phyloP scores from a whole-genome alignment of 2,113 vertebrate genomes.

The Forbesichthys agassizii region DNA sequence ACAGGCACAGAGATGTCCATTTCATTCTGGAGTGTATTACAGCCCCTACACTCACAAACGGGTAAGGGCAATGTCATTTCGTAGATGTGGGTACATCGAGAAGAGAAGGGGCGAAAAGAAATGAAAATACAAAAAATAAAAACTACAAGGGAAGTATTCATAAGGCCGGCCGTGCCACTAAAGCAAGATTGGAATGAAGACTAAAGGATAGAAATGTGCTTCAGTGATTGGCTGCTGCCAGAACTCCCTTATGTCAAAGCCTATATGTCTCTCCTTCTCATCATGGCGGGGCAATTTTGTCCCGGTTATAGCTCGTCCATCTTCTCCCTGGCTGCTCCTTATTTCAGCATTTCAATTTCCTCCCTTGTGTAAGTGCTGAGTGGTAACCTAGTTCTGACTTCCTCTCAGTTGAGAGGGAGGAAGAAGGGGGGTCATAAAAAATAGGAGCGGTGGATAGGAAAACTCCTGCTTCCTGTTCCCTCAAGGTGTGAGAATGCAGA shows the following conservation, averaged over 20 bases:
- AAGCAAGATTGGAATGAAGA: conserved; percentile 67
- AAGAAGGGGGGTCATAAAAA: not conserved
- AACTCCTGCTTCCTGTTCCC: not conserved
- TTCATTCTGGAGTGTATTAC: conserved; percentile 65
- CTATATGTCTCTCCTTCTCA: conserved; percentile 67
- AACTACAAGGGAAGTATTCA: conserved; percentile 30
- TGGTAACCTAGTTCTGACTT: conserved; percentile 65
- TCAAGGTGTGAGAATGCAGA: not conserved
- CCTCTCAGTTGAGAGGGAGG: conserved; percentile 35
- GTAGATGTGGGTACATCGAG: conserved; percentile 24
- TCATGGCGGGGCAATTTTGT: conserved; percentile 67
- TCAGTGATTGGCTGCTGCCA: conserved; percentile 50
- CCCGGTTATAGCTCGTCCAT: conserved; percentile 63
- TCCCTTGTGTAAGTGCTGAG: conserved; percentile 55
- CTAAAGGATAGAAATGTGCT: conserved; percentile 39
- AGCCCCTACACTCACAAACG: conserved; percentile 51
- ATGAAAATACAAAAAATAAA: not conserved
- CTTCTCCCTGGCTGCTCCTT: conserved; percentile 70
- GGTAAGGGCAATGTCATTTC: conserved; percentile 47
- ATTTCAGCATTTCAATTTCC: conserved; percentile 76
- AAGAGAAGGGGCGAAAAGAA: conserved; percentile 10
- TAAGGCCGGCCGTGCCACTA: conserved; percentile 60
- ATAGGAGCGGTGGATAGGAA: not conserved
- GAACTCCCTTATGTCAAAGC: conserved; percentile 59
- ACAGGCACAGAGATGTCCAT: conserved; percentile 50